phyloP scores from a whole-genome alignment of 1,140 invertebrate species.

The Copidosoma floridanum region DNA sequence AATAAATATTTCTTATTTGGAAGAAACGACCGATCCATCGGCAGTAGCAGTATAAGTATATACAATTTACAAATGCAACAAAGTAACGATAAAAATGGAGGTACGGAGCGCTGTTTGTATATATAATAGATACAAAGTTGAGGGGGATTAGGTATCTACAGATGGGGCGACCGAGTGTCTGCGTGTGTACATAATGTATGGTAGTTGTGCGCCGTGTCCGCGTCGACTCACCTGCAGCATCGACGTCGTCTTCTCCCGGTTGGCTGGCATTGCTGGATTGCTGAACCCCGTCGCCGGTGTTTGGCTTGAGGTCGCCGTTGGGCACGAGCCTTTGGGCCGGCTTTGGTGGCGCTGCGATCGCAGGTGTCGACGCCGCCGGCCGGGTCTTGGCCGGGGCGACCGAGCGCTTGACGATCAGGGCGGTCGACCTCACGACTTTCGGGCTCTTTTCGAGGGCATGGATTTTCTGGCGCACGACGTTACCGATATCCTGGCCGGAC shows the following conservation, averaged over 20 bases:
- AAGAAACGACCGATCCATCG: no score
- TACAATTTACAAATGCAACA: no score
- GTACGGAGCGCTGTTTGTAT: no score
- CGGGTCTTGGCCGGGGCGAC: constrained; percentile 36
- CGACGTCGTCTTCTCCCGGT: constrained; percentile 6
- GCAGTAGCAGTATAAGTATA: no score
- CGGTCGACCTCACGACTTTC: constrained; percentile 50
- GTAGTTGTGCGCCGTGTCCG: constrained; percentile 7
- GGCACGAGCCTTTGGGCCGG: not conserved
- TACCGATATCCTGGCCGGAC: constrained; percentile 48
- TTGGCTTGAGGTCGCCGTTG: constrained; percentile 4
- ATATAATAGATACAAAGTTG: no score
- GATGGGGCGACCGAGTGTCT: not conserved
- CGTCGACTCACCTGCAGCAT: constrained; percentile 26
- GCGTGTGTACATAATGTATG: not conserved
- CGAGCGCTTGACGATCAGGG: constrained; percentile 52
- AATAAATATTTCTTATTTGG: no score
- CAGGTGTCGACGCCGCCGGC: constrained; percentile 9
- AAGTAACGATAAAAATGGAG: no score
- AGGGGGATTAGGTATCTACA: no score
- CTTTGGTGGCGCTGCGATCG: not conserved
- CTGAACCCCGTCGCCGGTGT: not conserved
- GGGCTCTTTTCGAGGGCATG: constrained; percentile 50
- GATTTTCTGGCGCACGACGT: constrained; percentile 49
- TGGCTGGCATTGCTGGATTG: no score